Evolutionary conservation across 1,140 invertebrate genomes (phyloP), one percentile per base, ranked within the genome.

Genomic region (Chymomyza costata): DNA sequence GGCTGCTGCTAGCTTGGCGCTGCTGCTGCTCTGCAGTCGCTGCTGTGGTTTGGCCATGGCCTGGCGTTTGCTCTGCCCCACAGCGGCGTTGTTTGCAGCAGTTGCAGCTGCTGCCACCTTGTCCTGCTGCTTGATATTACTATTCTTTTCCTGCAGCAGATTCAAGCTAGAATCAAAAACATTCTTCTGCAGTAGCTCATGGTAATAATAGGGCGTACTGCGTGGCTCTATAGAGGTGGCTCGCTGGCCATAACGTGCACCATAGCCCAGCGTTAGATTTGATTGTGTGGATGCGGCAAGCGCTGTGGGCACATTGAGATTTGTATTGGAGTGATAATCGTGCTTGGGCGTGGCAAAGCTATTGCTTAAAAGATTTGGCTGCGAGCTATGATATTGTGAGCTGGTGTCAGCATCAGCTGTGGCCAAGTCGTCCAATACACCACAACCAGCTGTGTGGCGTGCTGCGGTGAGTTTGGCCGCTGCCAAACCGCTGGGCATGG

Each of bases 141-240:
- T 80, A 31, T 80, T 81, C 56, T 80, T 80, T 32, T 64, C 57
- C 62, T 61, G 71, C 46, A 83, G 35, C 15, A 85, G 63, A 63
- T 85, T 85, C 43, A 85, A 41, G 43, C 71, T 85, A 15, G 83
- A 85, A 55, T 85, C 83, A 43, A 85, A 85, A 17, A 85, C 61
- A 6, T 78, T 63, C 57, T 82, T 82, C 32, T 85, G 71, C 43
- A 82, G 40, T 37, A 85, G 48, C 50, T 85, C 83, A 47, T 85
- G 81, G 51, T 85, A 85, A 55, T 85, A 85, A 45, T 85, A 85
- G 31, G 84, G 82, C 39, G 78, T 85, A 39, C 66, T 78, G 10
- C 84, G 82, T 1, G 64, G 64, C 46, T 85, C 83, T 17, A 76
- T 65, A 14, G 61, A 57, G 13, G 49, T 52, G 13, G 60, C 50